Conservation (phyloP, 1,140 invertebrate genomes). For the Sycophila sp. region DNA sequence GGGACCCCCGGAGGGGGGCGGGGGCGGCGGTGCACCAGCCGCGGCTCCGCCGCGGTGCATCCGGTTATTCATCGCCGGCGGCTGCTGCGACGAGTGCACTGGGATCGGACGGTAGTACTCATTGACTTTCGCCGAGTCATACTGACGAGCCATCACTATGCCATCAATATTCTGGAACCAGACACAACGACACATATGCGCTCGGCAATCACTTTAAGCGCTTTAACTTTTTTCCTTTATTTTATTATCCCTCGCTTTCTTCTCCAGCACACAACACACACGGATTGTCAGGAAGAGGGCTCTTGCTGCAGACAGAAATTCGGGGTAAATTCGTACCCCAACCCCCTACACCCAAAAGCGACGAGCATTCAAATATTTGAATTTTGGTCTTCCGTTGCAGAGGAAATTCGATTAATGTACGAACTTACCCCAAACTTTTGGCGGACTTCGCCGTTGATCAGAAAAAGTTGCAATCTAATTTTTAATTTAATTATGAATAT, state of each 20-base stretch:
- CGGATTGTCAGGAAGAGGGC: background rate
- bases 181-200: conserved; percentile 66
- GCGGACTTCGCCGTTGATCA: too few species aligned
- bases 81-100: conserved; percentile 53
- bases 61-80: conserved; percentile 58
- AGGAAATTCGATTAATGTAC: too few species aligned
- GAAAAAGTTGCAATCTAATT: too few species aligned
- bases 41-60: conserved; percentile 44
- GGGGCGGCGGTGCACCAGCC: background rate
- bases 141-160: conserved; percentile 67
- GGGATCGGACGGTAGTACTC: conserved; percentile 64
- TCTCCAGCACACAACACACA: conserved; percentile 14
- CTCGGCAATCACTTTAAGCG: conserved; percentile 58
- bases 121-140: conserved; percentile 63
- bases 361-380: too few species aligned
- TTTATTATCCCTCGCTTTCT: background rate
- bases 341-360: too few species aligned
- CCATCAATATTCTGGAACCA: conserved; percentile 68
- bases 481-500: too few species aligned
- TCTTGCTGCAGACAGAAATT: conserved; percentile 8
- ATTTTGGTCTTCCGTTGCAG: too few species aligned
- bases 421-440: conserved; percentile 19
- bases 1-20: conserved; percentile 46
- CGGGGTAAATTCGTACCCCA: conserved; percentile 9
- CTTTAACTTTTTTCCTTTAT: background rate